Evolutionary conservation across 1,140 invertebrate species (phyloP).

Genomic region (Caenorhabditis brenneri): DNA sequence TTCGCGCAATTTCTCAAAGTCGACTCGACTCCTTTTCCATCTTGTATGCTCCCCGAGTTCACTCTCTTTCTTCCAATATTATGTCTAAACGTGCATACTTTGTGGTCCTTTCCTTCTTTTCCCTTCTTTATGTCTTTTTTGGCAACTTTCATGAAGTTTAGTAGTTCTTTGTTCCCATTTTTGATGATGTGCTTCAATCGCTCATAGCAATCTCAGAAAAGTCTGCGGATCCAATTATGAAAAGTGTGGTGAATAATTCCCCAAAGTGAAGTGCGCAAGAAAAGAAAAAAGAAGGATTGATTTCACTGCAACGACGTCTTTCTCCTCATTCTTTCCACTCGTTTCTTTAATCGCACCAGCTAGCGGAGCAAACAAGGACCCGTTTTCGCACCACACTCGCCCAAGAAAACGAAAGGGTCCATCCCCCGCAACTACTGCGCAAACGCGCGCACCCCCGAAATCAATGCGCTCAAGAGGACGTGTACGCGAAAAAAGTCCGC

Average conservation of each 20-base stretch:
- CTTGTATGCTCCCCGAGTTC: background rate
- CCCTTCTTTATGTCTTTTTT: background rate
- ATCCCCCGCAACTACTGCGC: background rate
- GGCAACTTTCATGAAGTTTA: background rate
- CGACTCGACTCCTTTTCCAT: background rate
- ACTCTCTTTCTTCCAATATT: background rate
- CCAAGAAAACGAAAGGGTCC: background rate
- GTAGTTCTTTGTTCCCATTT: background rate
- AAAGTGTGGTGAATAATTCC: constrained; percentile 25
- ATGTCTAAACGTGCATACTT: background rate
- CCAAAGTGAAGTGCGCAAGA: constrained; percentile 10
- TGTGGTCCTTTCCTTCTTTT: background rate
- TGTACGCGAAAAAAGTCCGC: background rate
- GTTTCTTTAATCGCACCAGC: constrained; percentile 36
- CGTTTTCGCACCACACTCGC: background rate
- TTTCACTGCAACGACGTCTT: constrained; percentile 22
- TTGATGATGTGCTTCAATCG: background rate
- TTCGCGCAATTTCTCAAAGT: background rate
- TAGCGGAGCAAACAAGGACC: background rate
- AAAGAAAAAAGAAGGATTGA: constrained; percentile 21
- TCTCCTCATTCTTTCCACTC: background rate
- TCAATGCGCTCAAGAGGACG: background rate
- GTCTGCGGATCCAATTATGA: background rate
- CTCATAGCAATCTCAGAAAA: background rate
- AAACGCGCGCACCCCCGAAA: background rate